Evolutionary conservation across 2,888 invertebrate species (phyloP).

Genomic region (Meiosimyza decipiens): DNA sequence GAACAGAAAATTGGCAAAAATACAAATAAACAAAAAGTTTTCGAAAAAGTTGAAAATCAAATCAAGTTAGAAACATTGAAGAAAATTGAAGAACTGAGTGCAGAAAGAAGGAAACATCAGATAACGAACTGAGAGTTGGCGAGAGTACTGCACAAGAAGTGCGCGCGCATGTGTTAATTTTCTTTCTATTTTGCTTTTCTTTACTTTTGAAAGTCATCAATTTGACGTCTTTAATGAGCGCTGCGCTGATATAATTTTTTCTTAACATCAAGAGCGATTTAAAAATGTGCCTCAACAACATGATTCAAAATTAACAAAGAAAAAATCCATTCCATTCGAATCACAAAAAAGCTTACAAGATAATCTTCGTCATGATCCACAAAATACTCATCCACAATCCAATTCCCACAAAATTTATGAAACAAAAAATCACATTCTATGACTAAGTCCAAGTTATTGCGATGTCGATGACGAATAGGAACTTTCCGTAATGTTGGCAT

Average conservation of each 20-base stretch:
- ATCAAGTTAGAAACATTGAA: constrained; percentile 1
- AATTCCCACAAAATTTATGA: constrained; percentile 58
- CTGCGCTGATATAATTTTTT: not conserved
- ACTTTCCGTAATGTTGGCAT: constrained; percentile 29
- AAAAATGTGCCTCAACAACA: constrained; percentile 3
- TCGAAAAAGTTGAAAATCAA: constrained; percentile 3
- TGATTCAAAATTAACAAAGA: constrained; percentile 6
- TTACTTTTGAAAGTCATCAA: not conserved
- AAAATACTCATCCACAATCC: constrained; percentile 63
- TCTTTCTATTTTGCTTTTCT: not conserved
- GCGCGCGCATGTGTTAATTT: constrained; percentile 49
- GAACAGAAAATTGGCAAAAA: constrained; percentile 26
- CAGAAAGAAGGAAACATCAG: not conserved
- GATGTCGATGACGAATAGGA: constrained; percentile 17
- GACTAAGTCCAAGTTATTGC: constrained; percentile 59
- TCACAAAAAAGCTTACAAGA: constrained; percentile 55
- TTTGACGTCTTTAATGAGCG: constrained; percentile 11
- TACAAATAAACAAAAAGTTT: constrained; percentile 20
- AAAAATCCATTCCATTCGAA: not conserved
- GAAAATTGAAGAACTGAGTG: not conserved
- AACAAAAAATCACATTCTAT: constrained; percentile 56
- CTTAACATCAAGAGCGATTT: constrained; percentile 1
- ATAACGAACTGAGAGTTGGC: not conserved
- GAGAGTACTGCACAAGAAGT: constrained; percentile 34
- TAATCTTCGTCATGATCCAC: constrained; percentile 57